Conservation (phyloP, 2,113 vertebrate species). For the Collichthys lucidus region DNA sequence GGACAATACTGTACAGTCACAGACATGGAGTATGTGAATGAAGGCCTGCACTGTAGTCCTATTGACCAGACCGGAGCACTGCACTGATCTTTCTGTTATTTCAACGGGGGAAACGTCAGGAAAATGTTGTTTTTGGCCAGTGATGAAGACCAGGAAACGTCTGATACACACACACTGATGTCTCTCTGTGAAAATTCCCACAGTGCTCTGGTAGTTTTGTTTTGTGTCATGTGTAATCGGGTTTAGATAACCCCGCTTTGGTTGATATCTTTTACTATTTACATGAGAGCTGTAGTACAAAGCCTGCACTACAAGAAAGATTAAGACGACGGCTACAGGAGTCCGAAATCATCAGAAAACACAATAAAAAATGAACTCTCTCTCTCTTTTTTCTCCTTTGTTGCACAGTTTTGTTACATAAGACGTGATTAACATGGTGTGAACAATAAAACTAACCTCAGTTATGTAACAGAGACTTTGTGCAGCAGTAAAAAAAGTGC, state of each 20-base stretch:
- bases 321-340: background rate
- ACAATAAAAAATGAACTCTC: background rate
- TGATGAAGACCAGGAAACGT: constrained; percentile 62
- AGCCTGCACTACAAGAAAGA: background rate
- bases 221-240: constrained; percentile 33
- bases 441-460: constrained; percentile 35
- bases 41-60: constrained; percentile 1
- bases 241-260: constrained; percentile 36
- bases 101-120: constrained; percentile 53
- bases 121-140: constrained; percentile 73
- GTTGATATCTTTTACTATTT: constrained; percentile 18
- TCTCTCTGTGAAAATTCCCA: constrained; percentile 48
- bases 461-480: constrained; percentile 40
- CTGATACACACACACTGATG: constrained; percentile 21
- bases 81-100: constrained; percentile 63
- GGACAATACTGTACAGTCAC: background rate
- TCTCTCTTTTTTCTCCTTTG: constrained; percentile 10
- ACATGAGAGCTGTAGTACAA: constrained; percentile 8
- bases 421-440: constrained; percentile 16
- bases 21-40: constrained; percentile 4
- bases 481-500: constrained; percentile 15
- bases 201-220: constrained; percentile 38
- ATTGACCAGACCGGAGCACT: constrained; percentile 6
- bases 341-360: background rate
- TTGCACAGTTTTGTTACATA: constrained; percentile 21